These are phyloP conservation scores for Myocastor coypus DNA, from an alignment of 2,113 vertebrate genomes.

Conservation along the genomic window DNA sequence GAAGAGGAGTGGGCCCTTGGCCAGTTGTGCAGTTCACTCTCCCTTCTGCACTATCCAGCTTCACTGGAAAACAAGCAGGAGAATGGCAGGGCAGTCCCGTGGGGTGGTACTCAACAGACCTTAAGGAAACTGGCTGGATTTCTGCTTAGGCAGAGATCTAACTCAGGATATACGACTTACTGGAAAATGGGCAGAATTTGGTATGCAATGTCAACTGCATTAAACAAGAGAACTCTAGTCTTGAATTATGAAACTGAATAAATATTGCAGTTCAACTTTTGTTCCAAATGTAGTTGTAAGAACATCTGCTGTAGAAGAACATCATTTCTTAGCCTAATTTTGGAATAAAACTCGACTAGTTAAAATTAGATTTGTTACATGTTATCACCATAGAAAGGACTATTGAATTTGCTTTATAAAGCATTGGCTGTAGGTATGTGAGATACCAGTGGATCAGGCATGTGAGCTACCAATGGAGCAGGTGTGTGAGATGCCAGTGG, in stretches of 20 bases:
- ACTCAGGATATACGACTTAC: slow-evolving; percentile 18
- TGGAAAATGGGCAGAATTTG: slow-evolving; percentile 31
- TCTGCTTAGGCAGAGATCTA: slow-evolving; percentile 22
- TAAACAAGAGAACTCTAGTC: not conserved
- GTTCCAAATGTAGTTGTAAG: not conserved
- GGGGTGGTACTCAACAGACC: not conserved
- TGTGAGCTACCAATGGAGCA: too few relatives aligned
- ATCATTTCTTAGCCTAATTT: not conserved
- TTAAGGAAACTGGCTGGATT: not conserved
- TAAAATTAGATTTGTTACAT: not conserved
- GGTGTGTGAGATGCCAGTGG: too few relatives aligned
- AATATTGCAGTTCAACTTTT: slow-evolving; percentile 35
- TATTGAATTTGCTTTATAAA: not conserved
- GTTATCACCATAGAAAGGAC: not conserved
- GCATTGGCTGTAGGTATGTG: not conserved
- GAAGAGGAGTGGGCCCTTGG: not conserved
- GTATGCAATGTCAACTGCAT: not conserved
- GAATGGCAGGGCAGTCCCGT: not conserved
- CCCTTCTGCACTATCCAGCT: not conserved
- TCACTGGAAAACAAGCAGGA: slow-evolving; percentile 2
- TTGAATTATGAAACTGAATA: not conserved
- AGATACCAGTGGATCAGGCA: not conserved
- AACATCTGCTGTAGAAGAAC: not conserved
- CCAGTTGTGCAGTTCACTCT: not conserved
- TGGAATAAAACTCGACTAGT: not conserved